Evolutionary conservation across 1,140 invertebrate genomes (phyloP).

Genomic region (Musca domestica): DNA sequence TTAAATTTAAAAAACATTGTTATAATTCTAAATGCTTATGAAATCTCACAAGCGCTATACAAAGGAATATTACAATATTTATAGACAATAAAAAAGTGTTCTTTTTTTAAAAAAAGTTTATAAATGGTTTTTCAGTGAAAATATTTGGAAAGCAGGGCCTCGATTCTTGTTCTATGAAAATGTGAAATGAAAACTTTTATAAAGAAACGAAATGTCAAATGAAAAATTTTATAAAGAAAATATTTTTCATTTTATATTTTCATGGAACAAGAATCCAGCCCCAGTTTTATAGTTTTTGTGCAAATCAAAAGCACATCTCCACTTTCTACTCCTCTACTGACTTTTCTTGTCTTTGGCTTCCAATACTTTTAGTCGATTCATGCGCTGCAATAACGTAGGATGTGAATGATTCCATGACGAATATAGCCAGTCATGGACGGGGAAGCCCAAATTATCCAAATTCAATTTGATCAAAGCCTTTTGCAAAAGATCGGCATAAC

Average conservation of each 20-base stretch:
- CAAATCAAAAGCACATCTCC: neutral
- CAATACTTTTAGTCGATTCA: constrained; percentile 58
- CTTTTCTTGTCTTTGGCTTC: constrained; percentile 24
- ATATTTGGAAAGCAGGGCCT: neutral
- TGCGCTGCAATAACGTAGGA: constrained; percentile 90
- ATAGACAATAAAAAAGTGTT: too few relatives aligned
- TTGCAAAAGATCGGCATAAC: constrained; percentile 69
- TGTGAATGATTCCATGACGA: constrained; percentile 95
- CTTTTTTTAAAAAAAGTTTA: too few relatives aligned
- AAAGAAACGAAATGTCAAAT: neutral
- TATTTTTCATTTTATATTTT: too few relatives aligned
- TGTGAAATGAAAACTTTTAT: neutral
- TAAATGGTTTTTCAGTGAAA: too few relatives aligned
- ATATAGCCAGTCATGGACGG: constrained; percentile 85
- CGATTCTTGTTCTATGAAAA: too few relatives aligned
- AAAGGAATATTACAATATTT: too few relatives aligned
- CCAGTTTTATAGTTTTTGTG: too few relatives aligned
- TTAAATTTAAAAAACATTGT: too few relatives aligned
- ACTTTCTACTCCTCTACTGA: constrained; percentile 14
- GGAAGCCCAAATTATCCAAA: constrained; percentile 93
- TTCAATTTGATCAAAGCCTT: constrained; percentile 88
- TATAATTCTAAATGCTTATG: too few relatives aligned
- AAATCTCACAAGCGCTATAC: too few relatives aligned
- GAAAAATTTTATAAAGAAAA: too few relatives aligned
- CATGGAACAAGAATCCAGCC: too few relatives aligned